Base-by-base conservation (phyloP, 2,797 vertebrate genomes). In the Sparus aurata region DNA sequence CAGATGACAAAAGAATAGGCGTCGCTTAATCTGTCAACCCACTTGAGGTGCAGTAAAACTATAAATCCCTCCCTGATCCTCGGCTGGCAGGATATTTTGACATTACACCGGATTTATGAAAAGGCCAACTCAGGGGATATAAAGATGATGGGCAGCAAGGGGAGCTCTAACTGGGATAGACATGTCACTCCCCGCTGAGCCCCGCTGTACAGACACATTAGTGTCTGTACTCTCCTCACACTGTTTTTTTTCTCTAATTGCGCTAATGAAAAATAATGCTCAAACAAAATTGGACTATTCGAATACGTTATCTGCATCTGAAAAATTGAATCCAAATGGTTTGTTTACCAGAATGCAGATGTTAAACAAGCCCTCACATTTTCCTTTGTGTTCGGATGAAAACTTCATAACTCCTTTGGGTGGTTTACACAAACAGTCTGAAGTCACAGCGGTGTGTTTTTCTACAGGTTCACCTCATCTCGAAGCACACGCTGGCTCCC, bases 71-170 rank as follows among this genome's bases (percentile, higher is more conserved):
- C 45, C 80, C 81, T 87, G 85, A 90, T 87, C 87, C 84, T 73
- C 63, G 50, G 74, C 80, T 75, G 68, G 77, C 82, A 84, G 89
- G 82, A 84, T 84, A 85, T 83, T 89, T 86, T 90, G 85, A 91
- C 90, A 85, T 91, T 88, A 87, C 87, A 87, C 38, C 27, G 66
- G 83, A 89, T 91, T 89, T 87, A 72, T 90, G 80, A 93, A 92
- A 92, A 93, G 89, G 83, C 89, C 85, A 90, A 69, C 75, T 87
- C 60, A 17, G 70, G 70, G 83, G 75, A 80, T 86, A 69, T 82
- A 84, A 82, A 88, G 73, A 83, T 91, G 91, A 93, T 85, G 79
- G 85, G 81, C 79, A 74, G 83, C 5, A 60, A 65, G 52, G 74
- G 64, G 62, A 79, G 71, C 77, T 55, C 67, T 62, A 68, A 85